Evolutionary conservation across 2,797 vertebrate species (phyloP).

Genomic region (Synanceia verrucosa): DNA sequence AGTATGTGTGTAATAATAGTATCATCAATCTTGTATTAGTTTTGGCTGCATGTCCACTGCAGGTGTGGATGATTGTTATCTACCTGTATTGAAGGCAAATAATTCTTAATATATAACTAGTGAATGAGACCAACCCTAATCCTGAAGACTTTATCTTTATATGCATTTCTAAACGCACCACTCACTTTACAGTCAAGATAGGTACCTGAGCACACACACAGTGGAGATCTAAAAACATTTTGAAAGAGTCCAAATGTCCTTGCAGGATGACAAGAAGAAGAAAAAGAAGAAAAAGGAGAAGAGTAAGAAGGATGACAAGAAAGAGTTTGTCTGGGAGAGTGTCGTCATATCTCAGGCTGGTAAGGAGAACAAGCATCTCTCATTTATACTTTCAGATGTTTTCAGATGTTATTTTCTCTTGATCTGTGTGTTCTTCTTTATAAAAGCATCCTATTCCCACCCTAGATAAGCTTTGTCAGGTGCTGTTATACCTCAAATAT

Average conservation of each 20-base stretch:
- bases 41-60: conserved; percentile 2
- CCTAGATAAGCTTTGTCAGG: background rate
- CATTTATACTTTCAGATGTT: background rate
- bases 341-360: conserved; percentile 30
- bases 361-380: conserved; percentile 22
- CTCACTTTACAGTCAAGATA: background rate
- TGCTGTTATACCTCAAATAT: background rate
- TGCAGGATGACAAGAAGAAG: conserved; percentile 74
- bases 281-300: conserved; percentile 58
- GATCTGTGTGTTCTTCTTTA: background rate
- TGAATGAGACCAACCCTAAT: background rate
- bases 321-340: conserved; percentile 30
- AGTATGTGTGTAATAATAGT: background rate
- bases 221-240: background rate
- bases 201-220: rapidly evolving
- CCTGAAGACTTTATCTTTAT: background rate
- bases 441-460: background rate
- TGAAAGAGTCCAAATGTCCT: background rate
- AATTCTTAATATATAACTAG: background rate
- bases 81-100: background rate
- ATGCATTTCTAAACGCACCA: background rate
- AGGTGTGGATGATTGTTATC: conserved; percentile 3
- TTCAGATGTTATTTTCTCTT: background rate
- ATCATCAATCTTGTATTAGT: background rate
- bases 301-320: conserved; percentile 22